These are phyloP conservation scores for Sinocyclocheilus rhinocerous DNA, from an alignment of 2,113 vertebrate species.

Conservation along the genomic window DNA sequence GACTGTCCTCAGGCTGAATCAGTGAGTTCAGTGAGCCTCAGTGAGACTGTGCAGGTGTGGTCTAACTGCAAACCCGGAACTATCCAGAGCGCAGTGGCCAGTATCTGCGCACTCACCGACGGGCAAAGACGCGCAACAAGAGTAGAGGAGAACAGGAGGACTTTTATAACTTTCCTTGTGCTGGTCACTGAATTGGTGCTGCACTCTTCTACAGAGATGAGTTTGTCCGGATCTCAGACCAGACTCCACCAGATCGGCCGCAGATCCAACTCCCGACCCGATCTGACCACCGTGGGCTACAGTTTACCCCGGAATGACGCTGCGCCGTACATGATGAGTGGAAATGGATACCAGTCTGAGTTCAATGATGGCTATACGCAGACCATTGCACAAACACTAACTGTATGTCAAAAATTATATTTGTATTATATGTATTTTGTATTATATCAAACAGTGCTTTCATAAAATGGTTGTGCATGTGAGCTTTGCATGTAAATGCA, in stretches of 20 bases:
- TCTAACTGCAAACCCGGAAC: constrained; percentile 40
- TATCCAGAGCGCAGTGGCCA: not conserved
- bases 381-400: not conserved
- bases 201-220: constrained; percentile 59
- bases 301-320: constrained; percentile 51
- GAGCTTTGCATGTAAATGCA: not conserved
- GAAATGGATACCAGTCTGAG: constrained; percentile 23
- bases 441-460: not conserved
- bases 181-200: not conserved
- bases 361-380: constrained; percentile 48
- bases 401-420: not conserved
- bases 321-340: not conserved
- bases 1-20: no score
- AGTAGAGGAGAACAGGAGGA: not conserved
- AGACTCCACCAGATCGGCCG: constrained; percentile 52
- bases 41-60: not conserved
- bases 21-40: no score
- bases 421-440: not conserved
- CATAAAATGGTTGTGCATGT: not conserved
- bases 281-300: constrained; percentile 56
- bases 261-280: constrained; percentile 67
- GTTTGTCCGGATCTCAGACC: constrained; percentile 59
- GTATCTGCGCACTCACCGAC: not conserved
- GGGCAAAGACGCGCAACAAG: not conserved
- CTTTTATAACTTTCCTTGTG: not conserved